Evolutionary conservation across 2,113 vertebrate genomes (phyloP), one percentile per base, ranked within the genome.

Genomic region (Solea senegalensis): DNA sequence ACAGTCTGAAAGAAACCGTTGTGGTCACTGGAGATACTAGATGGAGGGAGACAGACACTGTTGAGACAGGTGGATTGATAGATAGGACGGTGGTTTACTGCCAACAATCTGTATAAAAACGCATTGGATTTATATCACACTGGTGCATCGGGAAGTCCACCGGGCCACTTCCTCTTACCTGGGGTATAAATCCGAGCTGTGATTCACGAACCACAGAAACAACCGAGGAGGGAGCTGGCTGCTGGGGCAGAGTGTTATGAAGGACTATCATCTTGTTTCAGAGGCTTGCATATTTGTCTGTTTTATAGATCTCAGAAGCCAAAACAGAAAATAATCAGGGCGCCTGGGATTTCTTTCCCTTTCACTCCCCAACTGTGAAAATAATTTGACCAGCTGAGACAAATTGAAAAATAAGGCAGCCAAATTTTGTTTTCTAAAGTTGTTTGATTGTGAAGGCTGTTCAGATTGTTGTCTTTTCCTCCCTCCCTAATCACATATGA

Each of bases 101-200:
- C 62, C 27, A 62, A 51, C 27, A 2, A 45, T 69, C 52, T 48
- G 53, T 69, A 77, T 59, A 65, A 53, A 49, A 52, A 65, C 60
- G 51, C 51, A 72, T 41, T 69, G 53, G 34, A 69, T 67, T 76
- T 70, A 78, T 87, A 84, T 86, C 76, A 72, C 61, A 53, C 55
- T 52, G 65, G 73, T 75, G 79, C 51, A 82, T 90, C 82, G 80
- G 62, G 72, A 72, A 34, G 46, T 62, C 48, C 51, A 61, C 72
- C 46, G 58, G 58, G 70, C 74, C 48, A 52, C 52, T 56, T 57
- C 16, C 40, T 63, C 15, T 49, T 65, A 57, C 59, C 15, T 73
- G 45, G 46, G 46, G 16, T 63, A 69, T 80, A 82, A 82, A 85
- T 82, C 45, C 4, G 16, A 83, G 50, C 69, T 41, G 69, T 73